Evolutionary conservation across 1,140 invertebrate species (phyloP).

Genomic region (Drosophila nigrodunni): DNA sequence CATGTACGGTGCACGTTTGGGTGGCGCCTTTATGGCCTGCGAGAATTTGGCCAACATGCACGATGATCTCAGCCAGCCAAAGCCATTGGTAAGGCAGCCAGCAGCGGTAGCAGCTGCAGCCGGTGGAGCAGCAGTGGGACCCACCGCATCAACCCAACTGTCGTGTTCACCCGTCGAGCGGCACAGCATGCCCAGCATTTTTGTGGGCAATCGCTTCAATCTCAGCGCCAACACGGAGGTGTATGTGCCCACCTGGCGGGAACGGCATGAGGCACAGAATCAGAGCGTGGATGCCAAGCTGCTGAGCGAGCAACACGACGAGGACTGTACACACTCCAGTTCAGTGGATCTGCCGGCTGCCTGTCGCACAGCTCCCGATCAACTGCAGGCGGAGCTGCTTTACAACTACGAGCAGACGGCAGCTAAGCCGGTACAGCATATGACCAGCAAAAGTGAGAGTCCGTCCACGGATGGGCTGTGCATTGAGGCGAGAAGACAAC

Average conservation of each 20-base stretch:
- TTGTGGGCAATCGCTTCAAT: constrained; percentile 87
- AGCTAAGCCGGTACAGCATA: constrained; percentile 83
- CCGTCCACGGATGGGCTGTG: constrained; percentile 63
- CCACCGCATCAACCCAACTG: constrained; percentile 7
- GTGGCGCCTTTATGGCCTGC: constrained; percentile 86
- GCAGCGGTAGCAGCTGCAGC: constrained; percentile 16
- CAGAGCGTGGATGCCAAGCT: constrained; percentile 66
- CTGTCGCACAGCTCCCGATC: constrained; percentile 85
- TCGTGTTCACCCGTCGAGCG: constrained; percentile 69
- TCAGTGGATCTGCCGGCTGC: constrained; percentile 85
- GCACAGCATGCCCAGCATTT: constrained; percentile 85
- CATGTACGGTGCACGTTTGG: constrained; percentile 85
- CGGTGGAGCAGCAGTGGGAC: background rate
- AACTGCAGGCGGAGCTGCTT: constrained; percentile 85
- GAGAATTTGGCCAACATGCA: constrained; percentile 88
- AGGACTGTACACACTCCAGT: constrained; percentile 85
- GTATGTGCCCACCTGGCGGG: constrained; percentile 86
- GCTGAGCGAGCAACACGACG: constrained; percentile 25
- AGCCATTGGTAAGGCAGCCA: background rate
- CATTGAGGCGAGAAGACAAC: constrained; percentile 55
- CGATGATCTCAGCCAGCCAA: constrained; percentile 81
- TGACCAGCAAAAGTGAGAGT: constrained; percentile 71
- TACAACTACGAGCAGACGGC: constrained; percentile 82
- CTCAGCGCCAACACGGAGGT: constrained; percentile 85
- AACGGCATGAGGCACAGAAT: constrained; percentile 77